Conservation (phyloP, 2,888 invertebrate species). For the Cephus nigrinus region DNA sequence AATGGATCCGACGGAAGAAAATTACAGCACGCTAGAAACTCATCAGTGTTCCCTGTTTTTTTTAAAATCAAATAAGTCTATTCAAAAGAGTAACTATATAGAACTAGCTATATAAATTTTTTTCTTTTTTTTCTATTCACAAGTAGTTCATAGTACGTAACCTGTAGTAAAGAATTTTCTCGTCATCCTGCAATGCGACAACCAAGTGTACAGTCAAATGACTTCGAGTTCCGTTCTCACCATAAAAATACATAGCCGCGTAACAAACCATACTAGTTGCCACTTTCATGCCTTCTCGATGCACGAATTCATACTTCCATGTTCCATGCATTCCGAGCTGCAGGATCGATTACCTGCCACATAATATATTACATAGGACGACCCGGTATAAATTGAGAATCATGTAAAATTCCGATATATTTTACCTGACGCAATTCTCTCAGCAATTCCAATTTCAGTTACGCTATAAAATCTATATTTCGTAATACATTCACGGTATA, state of each 20-base stretch:
- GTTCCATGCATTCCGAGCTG: not conserved
- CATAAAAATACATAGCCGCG: not conserved
- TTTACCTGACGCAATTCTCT: too few species aligned
- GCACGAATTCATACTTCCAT: not conserved
- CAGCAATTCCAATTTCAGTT: not conserved
- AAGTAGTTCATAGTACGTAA: not conserved
- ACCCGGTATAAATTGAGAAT: not conserved
- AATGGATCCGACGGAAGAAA: not conserved
- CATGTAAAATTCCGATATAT: not conserved
- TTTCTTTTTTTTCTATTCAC: not conserved
- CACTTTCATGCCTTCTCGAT: not conserved
- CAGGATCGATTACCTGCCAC: not conserved
- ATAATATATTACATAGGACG: not conserved
- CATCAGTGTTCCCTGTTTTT: not conserved
- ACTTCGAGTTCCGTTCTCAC: not conserved
- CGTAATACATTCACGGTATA: not conserved
- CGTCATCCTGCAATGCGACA: conserved; percentile 40
- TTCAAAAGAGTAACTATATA: not conserved
- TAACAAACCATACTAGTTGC: not conserved
- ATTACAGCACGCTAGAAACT: not conserved
- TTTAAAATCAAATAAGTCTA: not conserved
- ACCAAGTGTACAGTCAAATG: conserved; percentile 4
- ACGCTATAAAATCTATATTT: not conserved
- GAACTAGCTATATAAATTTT: not conserved
- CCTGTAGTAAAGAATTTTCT: not conserved